Evolutionary conservation across 1,140 invertebrate species (phyloP), one percentile per base, ranked within the genome.

Genomic region (Leguminivora glycinivorella): DNA sequence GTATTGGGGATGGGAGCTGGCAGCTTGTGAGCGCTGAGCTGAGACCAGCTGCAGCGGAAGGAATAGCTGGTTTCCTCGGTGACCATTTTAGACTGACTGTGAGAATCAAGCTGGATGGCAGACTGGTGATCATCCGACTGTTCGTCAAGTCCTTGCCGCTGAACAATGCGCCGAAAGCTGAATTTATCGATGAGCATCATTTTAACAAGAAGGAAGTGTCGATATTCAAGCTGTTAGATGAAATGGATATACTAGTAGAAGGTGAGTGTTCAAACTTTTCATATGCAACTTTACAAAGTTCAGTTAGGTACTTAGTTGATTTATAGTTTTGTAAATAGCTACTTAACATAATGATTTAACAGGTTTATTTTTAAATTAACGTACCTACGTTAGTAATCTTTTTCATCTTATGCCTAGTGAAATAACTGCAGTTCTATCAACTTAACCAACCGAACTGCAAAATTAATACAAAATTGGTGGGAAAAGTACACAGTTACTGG

Each of bases 81-180:
- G 87, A 89, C 29, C 87, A 90, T 47, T 77, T 80, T 3, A 78
- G 77, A 14, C 66, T 83, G 5, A 72, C 60, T 0, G 58, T 90
- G 0, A 47, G 75, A 17, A 76, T 89, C 3, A 69, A 70, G 29
- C 52, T 75, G 1, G 56, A 22, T 0, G 78, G 74, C 4, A 24
- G 29, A 0, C 34, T 72, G 6, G 73, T 68, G 60, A 74, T 75
- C 19, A 60, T 90, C 7, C 63, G 79, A 9, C 71, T 90, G 7
- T 90, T 90, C 29, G 72, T 87, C 5, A 90, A 88, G 63, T 70
- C 68, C 6, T 10, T 90, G 17, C 86, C 88, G 5, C 24, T 73
- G 4, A n/a, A 25, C 1, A 90, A 90, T 60, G 67, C 78, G 24
- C 79, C 80, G 0, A 91, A 89, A 67, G 81, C 81, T 0, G 77